Percentiles rank a stretch among this genome's conserved stretches.
phyloP scores from a whole-genome alignment of 2,888 invertebrate species.

The Drosophila greeni region DNA sequence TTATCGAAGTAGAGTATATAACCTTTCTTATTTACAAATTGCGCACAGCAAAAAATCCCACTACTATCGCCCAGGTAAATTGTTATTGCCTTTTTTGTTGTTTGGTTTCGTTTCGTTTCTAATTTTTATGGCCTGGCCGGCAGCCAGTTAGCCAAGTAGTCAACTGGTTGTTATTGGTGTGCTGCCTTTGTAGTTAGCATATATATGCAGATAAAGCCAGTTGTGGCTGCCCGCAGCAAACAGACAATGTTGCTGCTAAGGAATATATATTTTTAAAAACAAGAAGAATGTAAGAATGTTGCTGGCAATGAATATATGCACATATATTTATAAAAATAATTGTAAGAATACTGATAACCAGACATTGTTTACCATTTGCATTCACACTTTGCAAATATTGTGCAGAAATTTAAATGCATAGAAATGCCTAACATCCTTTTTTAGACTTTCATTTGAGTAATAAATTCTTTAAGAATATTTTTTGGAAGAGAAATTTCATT shows the following conservation, averaged over 20 bases:
- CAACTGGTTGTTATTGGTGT: conserved; percentile 55
- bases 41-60: background rate
- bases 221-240: conserved; percentile 17
- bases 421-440: no score
- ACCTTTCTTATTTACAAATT: background rate
- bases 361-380: background rate
- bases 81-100: conserved; percentile 25
- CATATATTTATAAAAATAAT: background rate
- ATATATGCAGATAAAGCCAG: conserved; percentile 44
- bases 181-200: conserved; percentile 36
- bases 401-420: no score
- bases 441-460: no score
- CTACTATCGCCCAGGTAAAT: conserved; percentile 10
- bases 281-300: conserved; percentile 12
- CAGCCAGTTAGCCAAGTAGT: conserved; percentile 68
- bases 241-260: conserved; percentile 13
- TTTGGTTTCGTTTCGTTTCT: conserved; percentile 8
- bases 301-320: background rate
- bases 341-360: background rate
- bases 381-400: background rate
- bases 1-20: conserved; percentile 15
- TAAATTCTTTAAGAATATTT: no score
- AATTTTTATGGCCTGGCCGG: conserved; percentile 40
- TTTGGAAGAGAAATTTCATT: no score
- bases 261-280: background rate